phyloP scores from a whole-genome alignment of 35 echinoderm and acorn worm genomes.

The Apostichopus californicus region DNA sequence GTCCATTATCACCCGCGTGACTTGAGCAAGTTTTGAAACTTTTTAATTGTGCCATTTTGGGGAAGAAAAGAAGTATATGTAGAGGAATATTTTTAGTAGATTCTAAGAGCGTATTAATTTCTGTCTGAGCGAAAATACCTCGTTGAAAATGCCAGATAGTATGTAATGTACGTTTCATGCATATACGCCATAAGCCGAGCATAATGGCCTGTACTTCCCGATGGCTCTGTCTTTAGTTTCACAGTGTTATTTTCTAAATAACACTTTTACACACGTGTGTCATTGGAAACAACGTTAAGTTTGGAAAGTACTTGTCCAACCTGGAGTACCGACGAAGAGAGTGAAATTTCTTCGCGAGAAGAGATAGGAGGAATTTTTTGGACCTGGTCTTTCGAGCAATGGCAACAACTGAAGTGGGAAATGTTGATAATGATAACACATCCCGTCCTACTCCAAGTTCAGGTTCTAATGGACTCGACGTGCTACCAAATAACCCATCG shows the following conservation, averaged over 20 bases:
- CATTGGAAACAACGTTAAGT: constrained; percentile 68
- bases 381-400: constrained; percentile 51
- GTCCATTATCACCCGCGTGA: constrained; percentile 97
- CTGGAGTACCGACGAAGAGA: constrained; percentile 24
- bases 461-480: constrained; percentile 56
- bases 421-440: constrained; percentile 57
- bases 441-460: constrained; percentile 54
- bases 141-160: constrained; percentile 64
- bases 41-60: constrained; percentile 62
- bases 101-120: constrained; percentile 78
- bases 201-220: constrained; percentile 82
- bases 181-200: constrained; percentile 66
- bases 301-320: constrained; percentile 41
- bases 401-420: constrained; percentile 65
- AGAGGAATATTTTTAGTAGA: constrained; percentile 54
- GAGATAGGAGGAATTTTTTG: constrained; percentile 42
- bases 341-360: constrained; percentile 24
- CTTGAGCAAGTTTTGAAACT: constrained; percentile 89
- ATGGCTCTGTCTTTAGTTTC: constrained; percentile 79
- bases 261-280: constrained; percentile 88
- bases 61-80: constrained; percentile 62
- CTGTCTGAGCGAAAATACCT: constrained; percentile 66
- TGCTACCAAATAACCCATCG: constrained; percentile 50
- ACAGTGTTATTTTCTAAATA: constrained; percentile 88
- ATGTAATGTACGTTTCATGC: constrained; percentile 60